A percentile compares a stretch with the other conserved stretches of the same genome.
phyloP scores from a whole-genome alignment of 2,113 vertebrate genomes.

The Bucco capensis region DNA sequence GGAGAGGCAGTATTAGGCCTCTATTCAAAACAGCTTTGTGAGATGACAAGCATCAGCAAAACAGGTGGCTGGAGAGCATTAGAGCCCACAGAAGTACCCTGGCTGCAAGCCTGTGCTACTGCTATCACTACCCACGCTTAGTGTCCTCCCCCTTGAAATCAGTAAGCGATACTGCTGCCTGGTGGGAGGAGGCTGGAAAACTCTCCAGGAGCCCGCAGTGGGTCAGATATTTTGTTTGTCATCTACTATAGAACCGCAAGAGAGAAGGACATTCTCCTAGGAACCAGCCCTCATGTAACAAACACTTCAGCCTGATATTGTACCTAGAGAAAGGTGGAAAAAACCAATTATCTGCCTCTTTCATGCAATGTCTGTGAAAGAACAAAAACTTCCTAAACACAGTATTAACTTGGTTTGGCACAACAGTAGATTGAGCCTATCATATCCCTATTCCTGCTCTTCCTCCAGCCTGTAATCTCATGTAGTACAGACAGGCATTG shows the following conservation, averaged over 20 bases:
- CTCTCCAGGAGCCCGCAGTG: not conserved
- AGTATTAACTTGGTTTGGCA: not conserved
- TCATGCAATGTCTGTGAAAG: not conserved
- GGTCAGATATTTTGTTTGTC: not conserved
- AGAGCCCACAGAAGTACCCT: not conserved
- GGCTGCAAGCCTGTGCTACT: not conserved
- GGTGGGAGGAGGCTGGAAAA: not conserved
- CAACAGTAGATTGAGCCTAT: not conserved
- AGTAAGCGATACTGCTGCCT: not conserved
- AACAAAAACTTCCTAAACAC: not conserved
- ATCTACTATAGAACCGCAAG: not conserved
- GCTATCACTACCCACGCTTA: not conserved
- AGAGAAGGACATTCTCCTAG: not conserved
- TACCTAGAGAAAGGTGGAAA: not conserved
- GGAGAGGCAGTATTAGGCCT: not conserved
- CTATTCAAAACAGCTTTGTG: not conserved
- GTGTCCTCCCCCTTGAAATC: not conserved
- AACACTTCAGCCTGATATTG: not conserved
- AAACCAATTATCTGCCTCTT: not conserved
- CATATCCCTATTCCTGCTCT: not conserved
- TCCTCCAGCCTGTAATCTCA: not conserved
- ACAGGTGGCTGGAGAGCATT: not conserved
- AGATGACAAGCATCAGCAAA: not conserved
- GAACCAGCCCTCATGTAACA: not conserved
- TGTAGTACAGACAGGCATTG: not conserved